Base-by-base conservation (phyloP, 2,888 invertebrate genomes). In the Hyalella azteca region DNA sequence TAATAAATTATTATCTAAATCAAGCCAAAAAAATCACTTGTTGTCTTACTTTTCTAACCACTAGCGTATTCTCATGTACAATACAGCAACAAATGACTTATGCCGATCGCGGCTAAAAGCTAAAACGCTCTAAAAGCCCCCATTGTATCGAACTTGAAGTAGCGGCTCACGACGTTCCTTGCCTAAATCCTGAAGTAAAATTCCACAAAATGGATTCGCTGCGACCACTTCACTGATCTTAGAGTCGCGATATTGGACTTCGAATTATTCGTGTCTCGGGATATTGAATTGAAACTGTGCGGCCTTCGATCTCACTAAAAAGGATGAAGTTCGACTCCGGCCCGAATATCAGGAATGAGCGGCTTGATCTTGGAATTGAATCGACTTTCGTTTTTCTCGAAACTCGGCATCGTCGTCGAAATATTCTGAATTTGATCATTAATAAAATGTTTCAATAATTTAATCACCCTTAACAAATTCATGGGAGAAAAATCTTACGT, bases 161-260 rank as follows among this genome's bases (percentile, higher is more conserved):
- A 36, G 66, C 66, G 39, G 66, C 66, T 36, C 32, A 66, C 32
- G n/a, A 36, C 66, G 66, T 66, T 66, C 36, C 39, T 29, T 36
- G 66, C 36, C 66, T 29, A 66, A 66, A 39, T 66, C 66, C 66
- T 36, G 32, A 36, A 29, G 19, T 13, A 66, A 66, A 66, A 66
- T 66, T 29, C 29, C 29, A 39, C 66, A n/a, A 36, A 66, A 66
- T 66, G 66, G 66, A 66, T 66, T 66, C 66, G 36, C 19, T 7
- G 66, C 29, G n/a, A 66, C 66, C 66, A 66, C 36, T 66, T 66
- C 66, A 32, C 66, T 32, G 66, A 39, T 66, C 66, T 66, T 66
- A 66, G 66, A 39, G 36, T 36, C 29, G 15, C n/a, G 39, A 66
- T 66, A 66, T 66, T 66, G 66, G 66, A 66, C 66, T 29, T 9